Conservation (phyloP, 2,113 vertebrate species). For the Oryctolagus cuniculus region mOryCun1.1 NC_091438.1:102660001-102660500, state of each 20-base stretch:
- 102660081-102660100: constrained; percentile 9
- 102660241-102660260: background rate
- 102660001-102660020: constrained; percentile 16
- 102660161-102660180: background rate
- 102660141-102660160: constrained; percentile 1
- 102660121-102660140: background rate
- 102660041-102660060: background rate
- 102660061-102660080: constrained; percentile 18
- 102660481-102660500: background rate
- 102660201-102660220: constrained; percentile 56
- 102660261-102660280: background rate
- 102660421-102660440: background rate
- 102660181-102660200: constrained; percentile 3
- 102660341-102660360: constrained; percentile 17
- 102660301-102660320: background rate
- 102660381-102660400: background rate
- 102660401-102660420: background rate
- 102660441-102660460: background rate
- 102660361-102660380: constrained; percentile 8
- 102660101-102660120: constrained; percentile 52
- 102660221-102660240: constrained; percentile 36
- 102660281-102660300: constrained; percentile 42
- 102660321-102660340: background rate
- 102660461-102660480: background rate
- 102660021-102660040: background rate